phyloP scores from a whole-genome alignment of 2,888 invertebrate species.

The Chaitophorus viminalis region DNA sequence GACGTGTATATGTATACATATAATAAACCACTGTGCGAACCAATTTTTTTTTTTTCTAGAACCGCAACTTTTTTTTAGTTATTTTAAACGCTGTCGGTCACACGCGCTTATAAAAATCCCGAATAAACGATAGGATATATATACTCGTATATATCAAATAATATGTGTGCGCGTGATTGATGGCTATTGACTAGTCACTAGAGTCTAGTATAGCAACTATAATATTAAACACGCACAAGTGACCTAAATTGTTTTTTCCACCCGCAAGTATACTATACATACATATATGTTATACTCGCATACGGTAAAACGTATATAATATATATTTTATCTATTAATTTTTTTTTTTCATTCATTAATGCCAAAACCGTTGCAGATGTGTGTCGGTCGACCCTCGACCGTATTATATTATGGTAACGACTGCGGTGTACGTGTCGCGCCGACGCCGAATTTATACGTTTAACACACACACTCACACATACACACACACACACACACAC shows the following conservation, averaged over 20 bases:
- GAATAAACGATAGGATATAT: background rate
- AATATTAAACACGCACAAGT: background rate
- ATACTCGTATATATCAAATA: background rate
- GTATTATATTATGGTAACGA: too few relatives aligned
- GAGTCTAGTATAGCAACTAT: too few relatives aligned
- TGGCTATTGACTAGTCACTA: background rate
- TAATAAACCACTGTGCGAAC: too few relatives aligned
- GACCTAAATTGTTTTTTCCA: slow-evolving; percentile 4
- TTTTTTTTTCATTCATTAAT: slow-evolving; percentile 40
- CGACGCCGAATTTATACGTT: background rate
- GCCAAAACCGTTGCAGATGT: slow-evolving; percentile 48
- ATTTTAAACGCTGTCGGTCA: background rate
- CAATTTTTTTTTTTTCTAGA: background rate
- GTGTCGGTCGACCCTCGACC: background rate
- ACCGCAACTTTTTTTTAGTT: background rate
- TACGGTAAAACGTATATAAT: background rate
- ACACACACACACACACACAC: background rate
- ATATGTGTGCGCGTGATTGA: background rate
- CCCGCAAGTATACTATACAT: background rate
- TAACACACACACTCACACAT: background rate
- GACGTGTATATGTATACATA: too few relatives aligned
- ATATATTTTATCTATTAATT: background rate
- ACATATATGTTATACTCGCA: background rate
- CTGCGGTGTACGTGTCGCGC: background rate
- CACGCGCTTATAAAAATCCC: slow-evolving; percentile 15